phyloP scores from a whole-genome alignment of 2,113 vertebrate genomes.

The Peromyscus leucopus region DNA sequence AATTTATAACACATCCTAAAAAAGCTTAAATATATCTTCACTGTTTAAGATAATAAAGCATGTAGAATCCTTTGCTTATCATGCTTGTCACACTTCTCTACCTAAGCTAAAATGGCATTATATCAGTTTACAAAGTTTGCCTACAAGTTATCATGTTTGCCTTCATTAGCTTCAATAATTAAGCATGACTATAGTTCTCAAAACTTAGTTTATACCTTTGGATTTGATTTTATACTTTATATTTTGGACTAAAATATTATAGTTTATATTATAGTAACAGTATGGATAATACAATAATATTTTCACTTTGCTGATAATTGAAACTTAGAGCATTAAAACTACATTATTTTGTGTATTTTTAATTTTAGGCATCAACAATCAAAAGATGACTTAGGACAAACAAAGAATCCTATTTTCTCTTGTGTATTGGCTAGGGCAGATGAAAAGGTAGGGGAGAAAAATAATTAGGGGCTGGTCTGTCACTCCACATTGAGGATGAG shows the following conservation, averaged over 20 bases:
- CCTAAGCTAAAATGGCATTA: constrained; percentile 33
- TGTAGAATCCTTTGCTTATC: not conserved
- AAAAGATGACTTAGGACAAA: constrained; percentile 6
- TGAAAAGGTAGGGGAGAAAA: not conserved
- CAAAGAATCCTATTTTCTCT: not conserved
- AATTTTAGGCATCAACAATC: constrained; percentile 6
- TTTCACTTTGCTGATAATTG: not conserved
- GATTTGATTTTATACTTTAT: not conserved
- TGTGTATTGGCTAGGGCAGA: not conserved
- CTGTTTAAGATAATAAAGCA: not conserved
- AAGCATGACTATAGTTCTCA: not conserved
- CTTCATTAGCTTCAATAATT: not conserved
- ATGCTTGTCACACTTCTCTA: not conserved
- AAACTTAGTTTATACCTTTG: not conserved
- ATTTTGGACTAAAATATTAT: not conserved
- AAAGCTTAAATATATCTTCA: not conserved
- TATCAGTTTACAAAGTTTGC: not conserved
- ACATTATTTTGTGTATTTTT: not conserved
- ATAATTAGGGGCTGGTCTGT: not conserved
- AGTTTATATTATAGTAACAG: not conserved
- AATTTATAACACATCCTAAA: not conserved
- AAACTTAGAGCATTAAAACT: not conserved
- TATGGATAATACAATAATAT: not conserved
- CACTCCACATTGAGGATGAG: not conserved
- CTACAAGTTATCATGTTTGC: not conserved